phyloP scores from a whole-genome alignment of 2,888 invertebrate species.

The Herminia tarsipennalis region DNA sequence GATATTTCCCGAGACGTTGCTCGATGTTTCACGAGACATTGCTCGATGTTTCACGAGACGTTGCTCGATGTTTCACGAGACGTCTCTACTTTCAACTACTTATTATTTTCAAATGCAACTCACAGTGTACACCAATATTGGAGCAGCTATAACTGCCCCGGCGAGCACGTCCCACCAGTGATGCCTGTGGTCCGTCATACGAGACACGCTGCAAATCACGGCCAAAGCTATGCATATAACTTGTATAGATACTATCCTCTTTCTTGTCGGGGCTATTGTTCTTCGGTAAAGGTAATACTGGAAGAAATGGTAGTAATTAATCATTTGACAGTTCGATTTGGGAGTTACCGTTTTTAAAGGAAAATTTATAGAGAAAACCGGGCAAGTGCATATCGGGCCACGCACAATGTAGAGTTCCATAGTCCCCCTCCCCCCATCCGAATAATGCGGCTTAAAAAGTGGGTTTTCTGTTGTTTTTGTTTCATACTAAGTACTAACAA shows the following conservation, averaged over 20 bases:
- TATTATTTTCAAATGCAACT: constrained; percentile 40
- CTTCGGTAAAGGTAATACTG: constrained; percentile 87
- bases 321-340: not conserved
- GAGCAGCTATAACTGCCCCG: constrained; percentile 85
- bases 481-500: too few species aligned
- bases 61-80: too few species aligned
- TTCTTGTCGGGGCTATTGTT: constrained; percentile 21
- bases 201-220: constrained; percentile 86
- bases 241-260: constrained; percentile 82
- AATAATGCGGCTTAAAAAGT: too few species aligned
- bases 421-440: too few species aligned
- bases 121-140: constrained; percentile 85
- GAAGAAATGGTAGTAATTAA: too few species aligned
- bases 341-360: not conserved
- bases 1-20: too few species aligned
- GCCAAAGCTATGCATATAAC: constrained; percentile 80
- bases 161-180: constrained; percentile 93
- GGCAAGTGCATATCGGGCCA: too few species aligned
- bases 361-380: too few species aligned
- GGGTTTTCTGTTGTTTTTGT: too few species aligned
- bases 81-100: not conserved
- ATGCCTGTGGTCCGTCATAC: constrained; percentile 89
- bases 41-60: too few species aligned
- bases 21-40: too few species aligned
- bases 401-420: too few species aligned